Evolutionary conservation across 2,888 invertebrate species (phyloP).

Genomic region (Gnatocerus cornutus): DNA sequence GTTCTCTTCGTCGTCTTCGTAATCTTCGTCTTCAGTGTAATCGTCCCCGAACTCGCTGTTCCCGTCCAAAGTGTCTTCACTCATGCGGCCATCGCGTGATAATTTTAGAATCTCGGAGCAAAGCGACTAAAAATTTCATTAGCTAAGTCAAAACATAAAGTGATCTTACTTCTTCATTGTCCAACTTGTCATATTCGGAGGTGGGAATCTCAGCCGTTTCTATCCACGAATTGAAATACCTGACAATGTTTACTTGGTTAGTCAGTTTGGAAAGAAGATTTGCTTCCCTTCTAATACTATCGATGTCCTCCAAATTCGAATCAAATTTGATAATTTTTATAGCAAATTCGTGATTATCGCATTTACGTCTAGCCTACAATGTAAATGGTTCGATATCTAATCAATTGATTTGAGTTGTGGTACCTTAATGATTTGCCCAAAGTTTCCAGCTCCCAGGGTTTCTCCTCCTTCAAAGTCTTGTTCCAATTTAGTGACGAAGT

Average conservation of each 20-base stretch:
- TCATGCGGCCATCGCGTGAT: not conserved
- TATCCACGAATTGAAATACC: constrained; percentile 37
- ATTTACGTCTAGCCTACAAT: constrained; percentile 21
- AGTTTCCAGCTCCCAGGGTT: not conserved
- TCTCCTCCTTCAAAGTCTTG: not conserved
- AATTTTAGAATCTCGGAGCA: constrained; percentile 9
- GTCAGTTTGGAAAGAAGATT: constrained; percentile 8
- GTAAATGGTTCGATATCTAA: not conserved
- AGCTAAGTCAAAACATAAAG: not conserved
- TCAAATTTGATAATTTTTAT: constrained; percentile 36
- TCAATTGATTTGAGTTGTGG: not conserved
- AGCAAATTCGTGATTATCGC: constrained; percentile 32
- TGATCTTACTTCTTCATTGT: constrained; percentile 7
- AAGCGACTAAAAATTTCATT: constrained; percentile 14
- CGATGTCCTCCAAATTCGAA: not conserved
- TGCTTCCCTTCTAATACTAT: constrained; percentile 17
- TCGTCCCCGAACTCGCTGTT: not conserved
- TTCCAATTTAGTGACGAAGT: not conserved
- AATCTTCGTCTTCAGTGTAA: not conserved
- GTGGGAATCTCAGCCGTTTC: constrained; percentile 12
- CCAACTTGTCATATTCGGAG: constrained; percentile 22
- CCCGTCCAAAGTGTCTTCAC: not conserved
- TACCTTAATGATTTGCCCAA: not conserved
- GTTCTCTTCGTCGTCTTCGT: constrained; percentile 2
- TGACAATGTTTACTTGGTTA: constrained; percentile 36